These are phyloP conservation scores for Geophilus truncorum DNA, from an alignment of 2,888 invertebrate genomes.

Conservation along the genomic window DNA sequence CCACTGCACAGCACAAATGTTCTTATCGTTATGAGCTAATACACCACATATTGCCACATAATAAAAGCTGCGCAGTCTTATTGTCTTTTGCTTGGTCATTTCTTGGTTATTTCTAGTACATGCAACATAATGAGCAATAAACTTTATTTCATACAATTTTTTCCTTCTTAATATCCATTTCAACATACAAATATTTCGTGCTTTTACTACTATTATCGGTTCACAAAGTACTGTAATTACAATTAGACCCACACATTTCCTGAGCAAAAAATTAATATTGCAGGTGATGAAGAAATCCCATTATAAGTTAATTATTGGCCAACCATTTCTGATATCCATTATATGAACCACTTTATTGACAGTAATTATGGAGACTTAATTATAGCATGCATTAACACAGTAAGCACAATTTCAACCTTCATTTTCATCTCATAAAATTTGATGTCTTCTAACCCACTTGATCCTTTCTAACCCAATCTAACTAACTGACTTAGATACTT, in stretches of 20 bases:
- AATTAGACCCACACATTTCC: neutral
- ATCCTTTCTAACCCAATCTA: neutral
- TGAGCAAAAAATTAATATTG: neutral
- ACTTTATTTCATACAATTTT: neutral
- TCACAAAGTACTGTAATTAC: neutral
- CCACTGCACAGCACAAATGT: neutral
- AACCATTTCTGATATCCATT: neutral
- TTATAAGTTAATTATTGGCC: neutral
- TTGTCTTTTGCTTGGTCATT: neutral
- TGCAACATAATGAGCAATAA: neutral
- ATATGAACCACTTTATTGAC: neutral
- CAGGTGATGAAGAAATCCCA: neutral
- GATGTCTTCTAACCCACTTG: neutral
- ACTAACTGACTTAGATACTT: no score
- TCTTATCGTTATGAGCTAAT: neutral
- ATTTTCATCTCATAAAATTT: neutral
- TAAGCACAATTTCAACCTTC: neutral
- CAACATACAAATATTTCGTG: no score
- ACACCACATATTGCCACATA: neutral
- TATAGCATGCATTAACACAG: neutral
- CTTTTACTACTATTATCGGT: no score
- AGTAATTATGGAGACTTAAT: neutral
- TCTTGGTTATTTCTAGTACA: neutral
- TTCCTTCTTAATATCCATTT: neutral
- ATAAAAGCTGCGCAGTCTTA: neutral